phyloP scores from a whole-genome alignment of 2,888 invertebrate genomes.

The Schizotus pectinicornis region DNA sequence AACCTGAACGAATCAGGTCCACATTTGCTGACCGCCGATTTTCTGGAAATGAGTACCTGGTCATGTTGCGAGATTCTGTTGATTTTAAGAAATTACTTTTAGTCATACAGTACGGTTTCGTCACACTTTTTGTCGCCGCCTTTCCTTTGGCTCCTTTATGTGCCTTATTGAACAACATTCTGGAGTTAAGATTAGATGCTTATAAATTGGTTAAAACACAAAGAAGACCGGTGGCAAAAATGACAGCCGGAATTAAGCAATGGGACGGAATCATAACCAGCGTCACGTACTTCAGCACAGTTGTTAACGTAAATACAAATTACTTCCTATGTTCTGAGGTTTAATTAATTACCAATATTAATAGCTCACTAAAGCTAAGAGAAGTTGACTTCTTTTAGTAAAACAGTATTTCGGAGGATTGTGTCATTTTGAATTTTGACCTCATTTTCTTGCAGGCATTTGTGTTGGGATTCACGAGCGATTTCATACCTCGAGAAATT shows the following conservation, averaged over 20 bases:
- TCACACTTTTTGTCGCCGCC: conserved; percentile 69
- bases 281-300: conserved; percentile 43
- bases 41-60: conserved; percentile 51
- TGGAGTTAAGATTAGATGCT: conserved; percentile 61
- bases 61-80: background rate
- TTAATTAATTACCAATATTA: too few relatives aligned
- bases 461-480: conserved; percentile 46
- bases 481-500: conserved; percentile 42
- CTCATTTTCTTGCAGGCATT: conserved; percentile 40
- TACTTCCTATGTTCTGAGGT: too few relatives aligned
- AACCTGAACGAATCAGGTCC: conserved; percentile 41
- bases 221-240: conserved; percentile 44
- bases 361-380: too few relatives aligned
- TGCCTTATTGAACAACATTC: conserved; percentile 67
- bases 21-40: conserved; percentile 46
- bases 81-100: conserved; percentile 6
- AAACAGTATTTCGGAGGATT: too few relatives aligned
- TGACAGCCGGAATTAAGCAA: conserved; percentile 40
- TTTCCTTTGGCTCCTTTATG: conserved; percentile 71
- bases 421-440: too few relatives aligned
- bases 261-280: conserved; percentile 47
- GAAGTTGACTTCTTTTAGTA: too few relatives aligned
- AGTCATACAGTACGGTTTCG: conserved; percentile 71
- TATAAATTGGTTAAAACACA: conserved; percentile 38
- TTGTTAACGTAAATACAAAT: conserved; percentile 46